Evolutionary conservation across 2,113 vertebrate species (phyloP).

Genomic region (Vulpes vulpes): DNA sequence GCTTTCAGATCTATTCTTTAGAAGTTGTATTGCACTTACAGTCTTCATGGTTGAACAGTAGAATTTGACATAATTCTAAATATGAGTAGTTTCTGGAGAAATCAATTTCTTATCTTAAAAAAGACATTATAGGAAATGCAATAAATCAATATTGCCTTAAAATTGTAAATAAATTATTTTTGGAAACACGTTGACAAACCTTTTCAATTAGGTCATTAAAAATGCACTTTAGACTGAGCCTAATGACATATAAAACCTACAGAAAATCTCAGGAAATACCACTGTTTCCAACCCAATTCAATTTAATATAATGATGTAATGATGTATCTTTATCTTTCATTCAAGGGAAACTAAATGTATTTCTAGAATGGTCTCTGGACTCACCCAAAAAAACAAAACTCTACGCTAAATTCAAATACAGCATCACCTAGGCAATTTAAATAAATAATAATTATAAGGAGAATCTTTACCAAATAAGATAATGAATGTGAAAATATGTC

Average conservation of each 20-base stretch:
- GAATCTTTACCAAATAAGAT: slow-evolving; percentile 45
- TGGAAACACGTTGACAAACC: neutral
- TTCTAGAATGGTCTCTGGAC: neutral
- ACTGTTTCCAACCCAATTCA: slow-evolving; percentile 31
- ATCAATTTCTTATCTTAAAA: slow-evolving; percentile 58
- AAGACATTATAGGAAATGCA: neutral
- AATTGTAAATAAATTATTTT: slow-evolving; percentile 53
- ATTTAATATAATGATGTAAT: slow-evolving; percentile 45
- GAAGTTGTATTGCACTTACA: slow-evolving; percentile 16
- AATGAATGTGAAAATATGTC: slow-evolving; percentile 54
- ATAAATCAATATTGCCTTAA: slow-evolving; percentile 31
- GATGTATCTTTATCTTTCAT: slow-evolving; percentile 5
- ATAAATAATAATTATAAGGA: slow-evolving; percentile 45
- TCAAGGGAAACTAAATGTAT: slow-evolving; percentile 42
- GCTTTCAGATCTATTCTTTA: neutral
- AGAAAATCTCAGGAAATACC: slow-evolving; percentile 52
- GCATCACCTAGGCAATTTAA: slow-evolving; percentile 26
- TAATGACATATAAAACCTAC: slow-evolving; percentile 56
- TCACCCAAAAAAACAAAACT: slow-evolving; percentile 35
- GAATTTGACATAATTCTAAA: slow-evolving; percentile 54
- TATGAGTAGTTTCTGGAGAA: slow-evolving; percentile 42
- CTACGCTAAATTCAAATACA: slow-evolving; percentile 1
- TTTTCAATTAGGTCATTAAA: slow-evolving; percentile 51
- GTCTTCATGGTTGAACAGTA: slow-evolving; percentile 13
- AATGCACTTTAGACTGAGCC: slow-evolving; percentile 25